Conservation (phyloP, 2,888 invertebrate species). For the Idaea biselata region DNA sequence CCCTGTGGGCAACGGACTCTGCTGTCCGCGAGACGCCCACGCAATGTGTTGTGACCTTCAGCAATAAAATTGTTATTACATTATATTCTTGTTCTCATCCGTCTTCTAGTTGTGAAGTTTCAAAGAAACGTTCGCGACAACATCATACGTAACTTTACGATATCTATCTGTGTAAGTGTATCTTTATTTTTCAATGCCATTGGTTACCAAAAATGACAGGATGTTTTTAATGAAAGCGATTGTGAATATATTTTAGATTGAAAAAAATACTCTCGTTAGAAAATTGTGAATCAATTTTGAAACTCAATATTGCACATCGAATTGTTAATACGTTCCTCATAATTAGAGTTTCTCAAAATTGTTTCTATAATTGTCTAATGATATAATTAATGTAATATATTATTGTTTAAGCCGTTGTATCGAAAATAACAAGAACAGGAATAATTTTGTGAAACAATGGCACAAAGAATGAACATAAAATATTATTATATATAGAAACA, state of each 20-base stretch:
- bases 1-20: slow-evolving; percentile 20
- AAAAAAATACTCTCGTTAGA: slow-evolving; percentile 69
- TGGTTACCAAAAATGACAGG: slow-evolving; percentile 81
- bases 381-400: slow-evolving; percentile 78
- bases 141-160: slow-evolving; percentile 73
- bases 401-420: slow-evolving; percentile 79
- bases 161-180: slow-evolving; percentile 61
- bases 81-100: slow-evolving; percentile 54
- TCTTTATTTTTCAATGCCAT: slow-evolving; percentile 75
- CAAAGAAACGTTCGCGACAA: slow-evolving; percentile 58
- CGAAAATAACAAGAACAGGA: slow-evolving; percentile 80
- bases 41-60: slow-evolving; percentile 56
- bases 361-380: slow-evolving; percentile 71
- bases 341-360: slow-evolving; percentile 64
- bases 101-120: slow-evolving; percentile 59
- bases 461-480: slow-evolving; percentile 79
- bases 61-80: slow-evolving; percentile 62
- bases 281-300: slow-evolving; percentile 64
- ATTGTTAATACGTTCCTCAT: slow-evolving; percentile 75
- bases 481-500: slow-evolving; percentile 80
- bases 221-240: slow-evolving; percentile 71
- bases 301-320: slow-evolving; percentile 71
- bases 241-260: slow-evolving; percentile 72
- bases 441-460: slow-evolving; percentile 81
- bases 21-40: slow-evolving; percentile 15